These are phyloP conservation scores for Battus philenor DNA, from an alignment of 1,140 invertebrate genomes.

Conservation along the genomic window DNA sequence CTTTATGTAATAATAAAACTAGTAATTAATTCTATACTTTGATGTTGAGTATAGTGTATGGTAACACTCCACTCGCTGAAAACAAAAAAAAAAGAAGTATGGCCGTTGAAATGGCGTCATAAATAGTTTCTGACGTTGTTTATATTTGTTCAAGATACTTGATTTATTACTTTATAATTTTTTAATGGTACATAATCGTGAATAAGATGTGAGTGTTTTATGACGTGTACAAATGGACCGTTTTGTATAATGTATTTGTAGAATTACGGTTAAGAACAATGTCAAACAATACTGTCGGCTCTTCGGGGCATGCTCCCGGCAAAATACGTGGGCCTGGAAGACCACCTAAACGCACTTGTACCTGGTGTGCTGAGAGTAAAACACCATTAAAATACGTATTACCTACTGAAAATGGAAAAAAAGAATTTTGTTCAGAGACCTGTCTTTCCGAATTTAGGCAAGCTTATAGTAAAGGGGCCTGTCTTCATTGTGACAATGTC, in stretches of 20 bases:
- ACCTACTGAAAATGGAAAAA: constrained; percentile 91
- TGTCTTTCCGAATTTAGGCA: constrained; percentile 92
- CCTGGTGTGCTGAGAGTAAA: constrained; percentile 91
- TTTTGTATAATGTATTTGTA: constrained; percentile 52
- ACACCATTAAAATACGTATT: constrained; percentile 89
- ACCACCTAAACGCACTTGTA: constrained; percentile 87
- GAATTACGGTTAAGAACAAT: constrained; percentile 41
- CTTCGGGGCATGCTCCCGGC: constrained; percentile 70
- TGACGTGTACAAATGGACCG: constrained; percentile 20
- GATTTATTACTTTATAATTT: constrained; percentile 5
- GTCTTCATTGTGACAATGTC: constrained; percentile 90
- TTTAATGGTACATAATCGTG: constrained; percentile 14
- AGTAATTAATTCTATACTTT: no score
- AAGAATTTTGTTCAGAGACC: constrained; percentile 94
- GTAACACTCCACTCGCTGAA: constrained; percentile 4
- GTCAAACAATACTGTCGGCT: constrained; percentile 72
- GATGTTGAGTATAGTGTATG: no score
- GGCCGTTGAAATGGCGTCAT: constrained; percentile 71
- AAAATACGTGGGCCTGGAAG: constrained; percentile 82
- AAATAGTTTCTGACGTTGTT: constrained; percentile 71
- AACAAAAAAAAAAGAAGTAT: constrained; percentile 55
- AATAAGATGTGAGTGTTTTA: constrained; percentile 17
- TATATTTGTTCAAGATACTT: constrained; percentile 56
- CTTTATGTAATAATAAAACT: no score
- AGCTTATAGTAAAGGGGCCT: constrained; percentile 91